A percentile compares a stretch with the other conserved stretches of the same genome.
Evolutionary conservation across 1,140 invertebrate genomes (phyloP).

Genomic region (Drosophila obscura): DNA sequence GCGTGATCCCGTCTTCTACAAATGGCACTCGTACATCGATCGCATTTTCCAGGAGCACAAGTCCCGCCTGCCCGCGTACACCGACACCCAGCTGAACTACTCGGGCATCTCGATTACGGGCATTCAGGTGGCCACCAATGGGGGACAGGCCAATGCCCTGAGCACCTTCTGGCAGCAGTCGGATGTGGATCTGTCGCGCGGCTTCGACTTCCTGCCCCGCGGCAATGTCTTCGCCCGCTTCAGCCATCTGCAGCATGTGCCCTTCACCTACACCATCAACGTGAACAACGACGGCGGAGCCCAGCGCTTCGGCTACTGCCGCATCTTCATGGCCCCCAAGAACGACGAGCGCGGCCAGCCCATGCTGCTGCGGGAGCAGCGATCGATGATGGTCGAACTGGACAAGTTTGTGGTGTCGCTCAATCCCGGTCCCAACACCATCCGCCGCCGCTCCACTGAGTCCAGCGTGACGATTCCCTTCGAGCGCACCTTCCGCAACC

Average conservation of each 20-base stretch:
- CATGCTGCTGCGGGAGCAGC: constrained; percentile 87
- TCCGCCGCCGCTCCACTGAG: constrained; percentile 86
- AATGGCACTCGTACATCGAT: constrained; percentile 92
- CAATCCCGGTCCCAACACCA: constrained; percentile 87
- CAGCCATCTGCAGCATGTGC: constrained; percentile 90
- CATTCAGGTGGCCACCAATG: constrained; percentile 84
- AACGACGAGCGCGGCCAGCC: constrained; percentile 88
- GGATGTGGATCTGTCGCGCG: constrained; percentile 89
- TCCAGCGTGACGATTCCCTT: constrained; percentile 90
- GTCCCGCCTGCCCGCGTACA: constrained; percentile 87
- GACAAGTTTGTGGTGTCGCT: constrained; percentile 89
- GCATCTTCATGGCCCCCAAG: constrained; percentile 91
- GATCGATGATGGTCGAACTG: constrained; percentile 90
- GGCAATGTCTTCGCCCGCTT: constrained; percentile 88
- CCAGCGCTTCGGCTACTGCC: constrained; percentile 87
- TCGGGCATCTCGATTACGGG: constrained; percentile 86
- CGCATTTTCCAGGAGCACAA: constrained; percentile 92
- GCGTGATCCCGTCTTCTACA: constrained; percentile 94
- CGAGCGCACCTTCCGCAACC: constrained; percentile 88
- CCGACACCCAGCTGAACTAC: constrained; percentile 86
- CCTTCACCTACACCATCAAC: constrained; percentile 88
- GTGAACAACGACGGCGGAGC: constrained; percentile 87
- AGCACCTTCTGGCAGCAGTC: constrained; percentile 90
- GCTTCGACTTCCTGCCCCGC: constrained; percentile 90
- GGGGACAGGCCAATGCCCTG: constrained; percentile 85